phyloP scores from a whole-genome alignment of 2,888 invertebrate genomes.

The Meandrusa payeni region DNA sequence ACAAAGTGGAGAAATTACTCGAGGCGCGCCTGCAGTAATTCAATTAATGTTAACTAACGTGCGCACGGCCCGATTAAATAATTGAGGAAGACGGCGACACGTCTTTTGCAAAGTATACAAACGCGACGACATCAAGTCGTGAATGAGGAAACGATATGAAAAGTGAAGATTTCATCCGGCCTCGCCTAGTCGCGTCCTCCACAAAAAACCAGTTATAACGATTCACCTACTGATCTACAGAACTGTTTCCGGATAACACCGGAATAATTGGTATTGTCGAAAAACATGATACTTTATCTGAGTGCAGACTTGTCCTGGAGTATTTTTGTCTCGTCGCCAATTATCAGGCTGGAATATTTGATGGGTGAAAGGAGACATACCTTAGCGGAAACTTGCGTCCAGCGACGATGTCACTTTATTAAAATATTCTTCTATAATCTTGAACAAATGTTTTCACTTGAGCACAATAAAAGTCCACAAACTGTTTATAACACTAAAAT shows the following conservation, averaged over 20 bases:
- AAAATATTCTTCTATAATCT: constrained; percentile 38
- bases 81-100: constrained; percentile 38
- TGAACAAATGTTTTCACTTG: constrained; percentile 45
- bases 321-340: constrained; percentile 41
- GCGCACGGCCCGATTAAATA: constrained; percentile 31
- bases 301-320: constrained; percentile 10
- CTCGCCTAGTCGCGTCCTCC: constrained; percentile 46
- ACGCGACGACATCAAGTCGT: constrained; percentile 24
- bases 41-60: constrained; percentile 50
- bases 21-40: constrained; percentile 45
- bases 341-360: constrained; percentile 56
- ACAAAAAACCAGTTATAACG: constrained; percentile 59
- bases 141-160: constrained; percentile 50
- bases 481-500: constrained; percentile 33
- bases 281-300: constrained; percentile 22
- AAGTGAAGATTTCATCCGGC: constrained; percentile 54
- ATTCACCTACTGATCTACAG: constrained; percentile 70
- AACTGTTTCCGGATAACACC: constrained; percentile 52
- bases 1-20: constrained; percentile 34
- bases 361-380: constrained; percentile 78
- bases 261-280: constrained; percentile 28
- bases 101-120: constrained; percentile 38
- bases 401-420: constrained; percentile 39
- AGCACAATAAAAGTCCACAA: constrained; percentile 59
- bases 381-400: constrained; percentile 51